Conservation (phyloP, 1,140 invertebrate species). For the Carposina sasakii region DNA sequence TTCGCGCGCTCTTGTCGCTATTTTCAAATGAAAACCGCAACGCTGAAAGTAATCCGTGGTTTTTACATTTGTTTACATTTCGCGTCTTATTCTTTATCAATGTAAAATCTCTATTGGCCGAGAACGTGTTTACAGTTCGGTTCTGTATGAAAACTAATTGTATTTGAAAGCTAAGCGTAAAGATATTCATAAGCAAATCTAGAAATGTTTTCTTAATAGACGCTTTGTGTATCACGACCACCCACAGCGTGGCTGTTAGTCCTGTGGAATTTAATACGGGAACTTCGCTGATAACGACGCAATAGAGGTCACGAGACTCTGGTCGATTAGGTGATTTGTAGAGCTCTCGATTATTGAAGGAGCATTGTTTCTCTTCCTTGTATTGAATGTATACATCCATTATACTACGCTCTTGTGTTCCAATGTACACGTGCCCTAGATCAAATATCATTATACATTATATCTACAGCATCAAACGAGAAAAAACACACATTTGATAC, state of each 20-base stretch:
- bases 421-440: too few relatives aligned
- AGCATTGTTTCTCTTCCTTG: conserved; percentile 42
- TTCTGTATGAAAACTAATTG: too few relatives aligned
- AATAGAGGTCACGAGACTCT: conserved; percentile 25
- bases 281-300: conserved; percentile 21
- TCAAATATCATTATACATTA: too few relatives aligned
- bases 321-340: conserved; percentile 38
- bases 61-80: background rate
- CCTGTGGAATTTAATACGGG: background rate
- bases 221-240: conserved; percentile 27
- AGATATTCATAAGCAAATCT: too few relatives aligned
- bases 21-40: conserved; percentile 44
- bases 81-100: background rate
- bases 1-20: conserved; percentile 42
- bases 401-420: too few relatives aligned
- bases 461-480: too few relatives aligned
- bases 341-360: conserved; percentile 36
- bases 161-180: too few relatives aligned
- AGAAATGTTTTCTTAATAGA: conserved; percentile 45
- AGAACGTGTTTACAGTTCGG: too few relatives aligned
- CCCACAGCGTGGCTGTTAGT: conserved; percentile 6
- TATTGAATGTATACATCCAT: too few relatives aligned
- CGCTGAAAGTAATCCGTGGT: conserved; percentile 8
- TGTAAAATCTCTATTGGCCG: too few relatives aligned
- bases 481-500: too few relatives aligned